Base-by-base conservation (phyloP, 2,113 vertebrate genomes). In the Irena cyanogastra region DNA sequence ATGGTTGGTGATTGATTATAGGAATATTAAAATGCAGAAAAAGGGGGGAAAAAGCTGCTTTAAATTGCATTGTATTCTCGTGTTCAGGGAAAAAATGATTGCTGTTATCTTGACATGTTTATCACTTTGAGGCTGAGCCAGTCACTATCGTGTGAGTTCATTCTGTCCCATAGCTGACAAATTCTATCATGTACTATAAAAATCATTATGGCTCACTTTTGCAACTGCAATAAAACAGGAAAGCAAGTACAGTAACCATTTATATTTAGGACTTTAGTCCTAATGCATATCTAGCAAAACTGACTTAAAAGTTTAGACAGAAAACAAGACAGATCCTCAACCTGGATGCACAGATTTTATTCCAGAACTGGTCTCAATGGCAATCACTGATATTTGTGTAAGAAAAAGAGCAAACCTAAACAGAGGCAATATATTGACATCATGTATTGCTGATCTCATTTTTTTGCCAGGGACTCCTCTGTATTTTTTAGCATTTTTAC, bases 101-200 rank as follows among this genome's bases (percentile, higher is more conserved):
- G 83, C 90, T 2, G 68, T 96, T 96, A 97, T 96, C 95, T 92
- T 90, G 95, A 97, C 93, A 95, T 90, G 41, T 97, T 97, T 97
- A 95, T 96, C 94, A 94, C 95, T 89, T 90, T 94, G 93, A 93
- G 90, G 57, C 80, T 93, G 61, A 96, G 92, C 92, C 95, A 96
- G 80, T 87, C 0, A 2, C 93, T 96, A 96, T 92, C 14, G 2
- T 94, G 69, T 68, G 90, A 96, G 94, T 93, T 97, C 94, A 93
- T 92, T 86, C 80, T 20, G 88, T 95, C 93, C 94, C 96, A 76
- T 75, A 86, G 93, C 94, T 97, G 96, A 97, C 88, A 96, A 96
- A 92, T 92, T 84, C 65, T 89, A 95, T 90, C 95, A 89, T 71
- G 89, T 71, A 88, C 90, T 93, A 96, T 96, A 95, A 97, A 95